Percentiles rank a stretch among this genome's conserved stretches.
Conservation (phyloP, 2,113 vertebrate species). For the Microcebus jonahi region DNA sequence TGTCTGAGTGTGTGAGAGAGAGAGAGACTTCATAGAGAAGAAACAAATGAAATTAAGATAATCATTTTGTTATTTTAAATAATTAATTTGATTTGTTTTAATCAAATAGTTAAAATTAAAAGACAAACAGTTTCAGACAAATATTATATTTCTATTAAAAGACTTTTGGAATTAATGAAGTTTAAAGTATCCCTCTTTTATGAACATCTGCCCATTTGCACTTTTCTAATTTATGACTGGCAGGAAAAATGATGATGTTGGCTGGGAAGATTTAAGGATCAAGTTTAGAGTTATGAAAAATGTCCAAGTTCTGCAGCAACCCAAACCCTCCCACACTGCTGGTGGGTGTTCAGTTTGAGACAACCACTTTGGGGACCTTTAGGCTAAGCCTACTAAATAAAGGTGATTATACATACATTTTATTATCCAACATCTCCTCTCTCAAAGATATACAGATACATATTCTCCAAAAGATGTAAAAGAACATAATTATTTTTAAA, state of each 20-base stretch:
- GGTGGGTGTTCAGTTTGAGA: not conserved
- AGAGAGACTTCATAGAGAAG: not conserved
- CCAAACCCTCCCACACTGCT: not conserved
- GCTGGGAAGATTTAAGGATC: not conserved
- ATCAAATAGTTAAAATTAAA: slow-evolving; percentile 38
- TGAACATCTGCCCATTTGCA: not conserved
- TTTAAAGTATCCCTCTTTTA: not conserved
- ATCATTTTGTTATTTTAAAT: slow-evolving; percentile 69
- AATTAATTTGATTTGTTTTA: slow-evolving; percentile 37
- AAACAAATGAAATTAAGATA: slow-evolving; percentile 52
- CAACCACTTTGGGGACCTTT: not conserved
- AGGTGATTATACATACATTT: not conserved
- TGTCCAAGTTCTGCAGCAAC: not conserved
- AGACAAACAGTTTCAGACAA: slow-evolving; percentile 4
- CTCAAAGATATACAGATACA: not conserved
- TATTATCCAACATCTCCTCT: not conserved
- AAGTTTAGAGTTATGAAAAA: slow-evolving; percentile 3
- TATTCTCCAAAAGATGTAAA: not conserved
- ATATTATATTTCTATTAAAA: not conserved
- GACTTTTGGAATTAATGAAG: slow-evolving; percentile 10
- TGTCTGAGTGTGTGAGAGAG: not conserved
- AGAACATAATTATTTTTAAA: not conserved
- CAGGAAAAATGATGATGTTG: not conserved
- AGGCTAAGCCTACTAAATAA: not conserved
- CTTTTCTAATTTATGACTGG: not conserved